These are phyloP conservation scores for Neodon shergylaensis DNA, from an alignment of 2,113 vertebrate species.

Conservation along the genomic window DNA sequence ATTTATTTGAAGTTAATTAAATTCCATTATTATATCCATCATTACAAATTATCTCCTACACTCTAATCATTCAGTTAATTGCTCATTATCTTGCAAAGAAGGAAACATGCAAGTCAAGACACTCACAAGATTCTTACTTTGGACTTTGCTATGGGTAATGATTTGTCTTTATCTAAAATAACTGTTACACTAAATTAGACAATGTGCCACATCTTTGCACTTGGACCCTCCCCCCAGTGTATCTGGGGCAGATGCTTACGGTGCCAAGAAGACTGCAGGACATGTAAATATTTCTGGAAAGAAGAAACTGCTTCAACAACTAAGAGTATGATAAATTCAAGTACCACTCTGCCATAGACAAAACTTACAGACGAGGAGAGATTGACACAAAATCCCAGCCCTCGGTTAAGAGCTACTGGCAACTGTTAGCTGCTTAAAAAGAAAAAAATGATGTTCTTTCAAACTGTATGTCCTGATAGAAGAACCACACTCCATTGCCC, in stretches of 20 bases:
- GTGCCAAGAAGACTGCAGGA: neutral
- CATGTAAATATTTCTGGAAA: neutral
- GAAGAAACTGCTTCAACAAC: neutral
- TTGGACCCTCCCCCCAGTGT: neutral
- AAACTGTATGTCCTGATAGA: neutral
- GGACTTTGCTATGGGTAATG: conserved; percentile 25
- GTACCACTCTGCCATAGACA: neutral
- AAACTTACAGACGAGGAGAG: neutral
- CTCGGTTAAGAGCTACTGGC: neutral
- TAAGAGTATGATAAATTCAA: neutral
- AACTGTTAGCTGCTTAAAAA: neutral
- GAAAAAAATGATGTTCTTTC: neutral
- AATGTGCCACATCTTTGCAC: neutral
- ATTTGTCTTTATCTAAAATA: conserved; percentile 51
- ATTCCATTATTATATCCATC: conserved; percentile 69
- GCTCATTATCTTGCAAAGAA: conserved; percentile 68
- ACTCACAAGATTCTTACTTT: conserved; percentile 16
- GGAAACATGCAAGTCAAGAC: conserved; percentile 44
- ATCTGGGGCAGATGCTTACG: neutral
- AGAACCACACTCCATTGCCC: neutral
- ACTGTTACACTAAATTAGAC: conserved; percentile 3
- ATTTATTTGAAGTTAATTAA: conserved; percentile 77
- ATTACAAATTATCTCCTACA: conserved; percentile 67
- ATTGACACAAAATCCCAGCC: no score
- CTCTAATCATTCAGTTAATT: conserved; percentile 68